Evolutionary conservation across 2,113 vertebrate species (phyloP), one percentile per base, ranked within the genome.

Genomic region (Syngnathus scovelli): DNA sequence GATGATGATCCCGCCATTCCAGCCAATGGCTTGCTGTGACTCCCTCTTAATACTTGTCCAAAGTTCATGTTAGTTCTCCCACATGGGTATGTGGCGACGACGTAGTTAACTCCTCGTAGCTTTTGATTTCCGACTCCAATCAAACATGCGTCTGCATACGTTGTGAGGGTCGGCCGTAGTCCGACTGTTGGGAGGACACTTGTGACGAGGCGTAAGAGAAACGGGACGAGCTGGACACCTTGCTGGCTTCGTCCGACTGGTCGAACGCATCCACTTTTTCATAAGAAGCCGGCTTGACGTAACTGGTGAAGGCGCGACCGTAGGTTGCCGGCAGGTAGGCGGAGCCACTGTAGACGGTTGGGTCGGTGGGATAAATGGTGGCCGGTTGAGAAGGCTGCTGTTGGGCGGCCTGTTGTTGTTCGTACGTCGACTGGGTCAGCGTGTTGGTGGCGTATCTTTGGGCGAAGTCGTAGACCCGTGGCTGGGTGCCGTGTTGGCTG

Each of bases 71-170:
- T 83, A 85, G 85, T 89, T 80, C 37, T 62, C 39, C 77, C 85
- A 74, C 82, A 70, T 51, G 8, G 21, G 51, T 66, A 44, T 78
- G 71, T 71, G 79, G 65, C 56, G 54, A 54, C 82, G 73, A 74
- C 76, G 64, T 75, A 54, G 71, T 74, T 75, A 66, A 78, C 65
- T 81, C 63, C 46, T 66, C 65, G 74, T 38, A 56, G 66, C 21
- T 65, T 68, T 36, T 44, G n/a, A 67, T 60, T 18, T 11, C 43
- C 21, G 37, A 15, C 16, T 3, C 38, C 37, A 55, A 58, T 96
- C 92, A 96, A 82, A 96, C 94, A 2, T 96, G 95, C 65, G 95
- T 96, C 87, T 96, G 95, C 91, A 95, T 95, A 67, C 94, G 93
- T 1, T 95, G 94, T 37, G 92, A 89, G 4, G 92, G 92, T 12